Conservation (phyloP, 2,888 invertebrate genomes). For the Nipponacmea schrenckii region DNA sequence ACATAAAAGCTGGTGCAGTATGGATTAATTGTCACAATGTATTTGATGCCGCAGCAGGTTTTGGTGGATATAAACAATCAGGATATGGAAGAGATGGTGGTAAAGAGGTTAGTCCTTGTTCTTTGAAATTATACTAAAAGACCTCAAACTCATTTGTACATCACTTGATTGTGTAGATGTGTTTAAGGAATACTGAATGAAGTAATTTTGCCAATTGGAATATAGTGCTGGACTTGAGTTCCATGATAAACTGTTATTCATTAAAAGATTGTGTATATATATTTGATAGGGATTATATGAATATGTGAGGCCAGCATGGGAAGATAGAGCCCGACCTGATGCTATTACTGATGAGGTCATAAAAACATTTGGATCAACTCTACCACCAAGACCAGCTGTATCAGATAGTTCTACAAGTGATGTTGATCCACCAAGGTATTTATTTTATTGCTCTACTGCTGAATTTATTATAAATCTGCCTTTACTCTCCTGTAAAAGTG, state of each 20-base stretch:
- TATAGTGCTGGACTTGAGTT: background rate
- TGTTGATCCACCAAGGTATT: conserved; percentile 2
- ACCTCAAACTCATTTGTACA: background rate
- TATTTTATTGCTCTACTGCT: no score
- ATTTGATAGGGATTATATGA: conserved; percentile 61
- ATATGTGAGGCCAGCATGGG: conserved; percentile 63
- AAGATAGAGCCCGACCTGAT: conserved; percentile 42
- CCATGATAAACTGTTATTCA: background rate
- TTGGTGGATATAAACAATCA: conserved; percentile 71
- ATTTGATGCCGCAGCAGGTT: conserved; percentile 70
- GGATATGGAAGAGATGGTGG: conserved; percentile 72
- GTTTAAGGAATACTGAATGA: background rate
- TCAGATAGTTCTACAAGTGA: conserved; percentile 10
- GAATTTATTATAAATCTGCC: no score
- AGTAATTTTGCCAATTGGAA: background rate
- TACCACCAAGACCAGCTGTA: conserved; percentile 48
- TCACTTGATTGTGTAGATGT: background rate
- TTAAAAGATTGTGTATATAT: no score
- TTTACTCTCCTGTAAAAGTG: no score
- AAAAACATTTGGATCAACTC: conserved; percentile 60
- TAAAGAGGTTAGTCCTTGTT: conserved; percentile 65
- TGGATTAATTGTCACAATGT: conserved; percentile 73
- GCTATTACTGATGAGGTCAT: conserved; percentile 44
- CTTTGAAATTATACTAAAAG: background rate
- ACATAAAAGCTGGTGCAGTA: conserved; percentile 71